Evolutionary conservation across 1,140 invertebrate genomes (phyloP).

Genomic region (Platyscapa corneri): DNA sequence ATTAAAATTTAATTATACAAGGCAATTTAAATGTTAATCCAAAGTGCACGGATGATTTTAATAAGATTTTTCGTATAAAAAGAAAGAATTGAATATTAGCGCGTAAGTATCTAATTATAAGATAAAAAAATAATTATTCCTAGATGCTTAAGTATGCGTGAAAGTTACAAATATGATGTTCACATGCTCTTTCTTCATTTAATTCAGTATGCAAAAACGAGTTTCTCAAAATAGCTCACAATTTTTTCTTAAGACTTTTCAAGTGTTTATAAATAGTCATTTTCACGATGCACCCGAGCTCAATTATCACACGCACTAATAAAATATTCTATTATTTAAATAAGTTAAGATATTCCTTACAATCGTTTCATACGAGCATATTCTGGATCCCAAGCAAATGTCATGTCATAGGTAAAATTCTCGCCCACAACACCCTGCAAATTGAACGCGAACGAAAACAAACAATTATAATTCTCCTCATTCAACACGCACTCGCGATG

Average conservation of each 20-base stretch:
- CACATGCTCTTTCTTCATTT: not conserved
- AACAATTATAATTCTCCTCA: conserved; percentile 2
- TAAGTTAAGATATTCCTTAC: not conserved
- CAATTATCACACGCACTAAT: not conserved
- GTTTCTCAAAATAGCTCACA: not conserved
- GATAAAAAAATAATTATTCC: conserved; percentile 4
- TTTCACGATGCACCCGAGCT: not conserved
- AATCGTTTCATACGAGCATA: not conserved
- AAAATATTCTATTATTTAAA: not conserved
- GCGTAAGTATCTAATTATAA: not conserved
- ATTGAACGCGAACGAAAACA: conserved; percentile 35
- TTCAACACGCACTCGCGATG: not conserved
- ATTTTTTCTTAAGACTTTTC: not conserved
- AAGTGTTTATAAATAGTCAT: not conserved
- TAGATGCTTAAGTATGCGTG: not conserved
- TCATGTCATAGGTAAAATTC: not conserved
- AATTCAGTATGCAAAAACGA: not conserved
- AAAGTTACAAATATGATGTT: not conserved
- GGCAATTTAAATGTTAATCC: not conserved
- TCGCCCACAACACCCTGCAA: not conserved
- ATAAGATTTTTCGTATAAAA: not conserved
- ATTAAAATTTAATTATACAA: conserved; percentile 2
- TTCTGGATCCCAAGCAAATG: not conserved
- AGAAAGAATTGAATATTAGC: not conserved
- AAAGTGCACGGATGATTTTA: not conserved